These are phyloP conservation scores for Lordiphosa stackelbergi DNA, from an alignment of 1,140 invertebrate genomes.

Conservation along the genomic window DNA sequence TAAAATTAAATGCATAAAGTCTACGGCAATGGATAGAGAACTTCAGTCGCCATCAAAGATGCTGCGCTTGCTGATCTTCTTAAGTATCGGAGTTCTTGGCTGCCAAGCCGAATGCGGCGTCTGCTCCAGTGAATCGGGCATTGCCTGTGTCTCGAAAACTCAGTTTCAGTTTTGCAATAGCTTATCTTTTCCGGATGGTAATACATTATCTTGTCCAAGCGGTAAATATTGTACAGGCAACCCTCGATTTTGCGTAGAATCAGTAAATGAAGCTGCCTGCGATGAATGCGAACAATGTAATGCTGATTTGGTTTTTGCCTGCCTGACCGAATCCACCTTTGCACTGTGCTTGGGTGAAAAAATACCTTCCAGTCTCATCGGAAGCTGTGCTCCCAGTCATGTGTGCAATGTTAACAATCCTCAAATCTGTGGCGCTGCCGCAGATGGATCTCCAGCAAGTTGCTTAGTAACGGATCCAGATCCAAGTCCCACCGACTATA, in stretches of 20 bases:
- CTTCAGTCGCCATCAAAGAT: constrained; percentile 23
- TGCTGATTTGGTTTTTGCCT: constrained; percentile 15
- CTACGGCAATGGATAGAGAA: not conserved
- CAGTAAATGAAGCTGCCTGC: not conserved
- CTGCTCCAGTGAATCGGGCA: constrained; percentile 1
- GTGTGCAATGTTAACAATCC: constrained; percentile 24
- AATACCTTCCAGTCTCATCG: constrained; percentile 10
- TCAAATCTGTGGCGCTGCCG: constrained; percentile 23
- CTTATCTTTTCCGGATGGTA: constrained; percentile 1
- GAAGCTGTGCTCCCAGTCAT: constrained; percentile 20
- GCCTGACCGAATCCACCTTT: constrained; percentile 25
- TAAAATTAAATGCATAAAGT: constrained; percentile 12
- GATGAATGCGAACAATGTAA: not conserved
- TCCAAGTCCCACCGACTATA: constrained; percentile 1
- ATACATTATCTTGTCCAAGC: constrained; percentile 14
- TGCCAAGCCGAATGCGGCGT: constrained; percentile 32
- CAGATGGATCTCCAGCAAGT: constrained; percentile 4
- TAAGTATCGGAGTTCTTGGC: constrained; percentile 18
- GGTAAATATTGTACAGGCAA: constrained; percentile 5
- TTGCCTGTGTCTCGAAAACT: constrained; percentile 29
- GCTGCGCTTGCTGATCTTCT: constrained; percentile 25
- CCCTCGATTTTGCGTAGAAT: constrained; percentile 7
- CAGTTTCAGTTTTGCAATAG: constrained; percentile 30
- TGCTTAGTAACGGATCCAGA: constrained; percentile 1
- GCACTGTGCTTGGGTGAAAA: constrained; percentile 29